Base-by-base conservation (phyloP, 2,888 invertebrate species). In the Dione juno region DNA sequence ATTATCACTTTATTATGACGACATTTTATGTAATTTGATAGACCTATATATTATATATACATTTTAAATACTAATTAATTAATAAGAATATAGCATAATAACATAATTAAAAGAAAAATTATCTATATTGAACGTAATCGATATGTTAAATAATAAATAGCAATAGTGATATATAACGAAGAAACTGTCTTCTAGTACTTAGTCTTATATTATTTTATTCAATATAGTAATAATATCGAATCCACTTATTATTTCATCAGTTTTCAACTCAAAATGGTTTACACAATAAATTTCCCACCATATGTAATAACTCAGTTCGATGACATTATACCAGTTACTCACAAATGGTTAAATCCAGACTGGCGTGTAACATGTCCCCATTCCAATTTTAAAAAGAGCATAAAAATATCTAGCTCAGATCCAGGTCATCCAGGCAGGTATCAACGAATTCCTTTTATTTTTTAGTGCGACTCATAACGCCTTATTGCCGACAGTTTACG, bases 401-500 rank as follows among this genome's bases (percentile, higher is more conserved):
- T 68, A 68, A 73, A 77, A 75, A 61, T 67, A 72, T 70, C 74
- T 78, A 78, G 80, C 79, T 78, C 77, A 81, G 79, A 78, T 84
- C 78, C 80, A 81, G 85, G 85, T 84, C 84, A 50, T 50, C 50
- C 50, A 10, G 50, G 82, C 82, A 82, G 82, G 84, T 84, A 83
- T 67, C 40, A 70, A 40, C 63, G 66, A 71, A 68, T 73, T 72
- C 61, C 64, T 83, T 86, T 85, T 88, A 87, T 84, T 84, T 81
- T 78, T 80, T 78, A 77, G 78, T 78, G 78, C 76, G 80, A 83
- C 83, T 84, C 87, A 84, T 88, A 89, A 86, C 88, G 86, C 86
- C 88, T 88, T 89, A 89, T 82, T 81, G 88, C 84, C 77, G 82
- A 79, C 83, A 86, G 83, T 90, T 78, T 77, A 89, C 87, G 88